phyloP scores from a whole-genome alignment of 2,888 invertebrate species.

The Eupsilia transversa region DNA sequence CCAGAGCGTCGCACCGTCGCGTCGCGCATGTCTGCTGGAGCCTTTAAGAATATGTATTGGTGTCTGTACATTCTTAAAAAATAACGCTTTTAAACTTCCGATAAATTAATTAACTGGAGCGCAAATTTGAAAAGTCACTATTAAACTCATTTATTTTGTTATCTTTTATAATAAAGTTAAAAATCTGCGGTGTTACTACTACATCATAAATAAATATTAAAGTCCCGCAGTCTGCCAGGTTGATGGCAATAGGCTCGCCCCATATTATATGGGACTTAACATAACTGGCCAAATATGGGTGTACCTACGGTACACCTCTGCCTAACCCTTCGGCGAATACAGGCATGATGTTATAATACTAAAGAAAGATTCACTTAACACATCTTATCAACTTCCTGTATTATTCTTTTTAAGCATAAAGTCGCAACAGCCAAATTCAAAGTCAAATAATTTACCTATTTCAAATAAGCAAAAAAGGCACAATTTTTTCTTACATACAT shows the following conservation, averaged over 20 bases:
- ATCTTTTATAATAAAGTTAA: background rate
- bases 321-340: too few relatives aligned
- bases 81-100: background rate
- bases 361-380: background rate
- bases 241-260: background rate
- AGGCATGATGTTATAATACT: background rate
- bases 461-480: too few relatives aligned
- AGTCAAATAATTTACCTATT: too few relatives aligned
- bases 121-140: background rate
- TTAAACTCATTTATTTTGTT: background rate
- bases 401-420: background rate
- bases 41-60: background rate
- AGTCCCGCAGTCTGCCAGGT: background rate
- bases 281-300: background rate
- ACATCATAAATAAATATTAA: background rate
- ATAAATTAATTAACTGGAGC: background rate
- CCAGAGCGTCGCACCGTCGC: too few relatives aligned
- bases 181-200: background rate
- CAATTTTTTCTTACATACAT: too few relatives aligned
- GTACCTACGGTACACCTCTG: background rate
- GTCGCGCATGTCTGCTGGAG: too few relatives aligned
- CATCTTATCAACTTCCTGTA: slow-evolving; percentile 11
- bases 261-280: too few relatives aligned
- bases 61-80: background rate
- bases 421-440: too few relatives aligned